These are phyloP conservation scores for Drosophila ficusphila DNA, from an alignment of 1,140 invertebrate species.

Conservation along the genomic window DNA sequence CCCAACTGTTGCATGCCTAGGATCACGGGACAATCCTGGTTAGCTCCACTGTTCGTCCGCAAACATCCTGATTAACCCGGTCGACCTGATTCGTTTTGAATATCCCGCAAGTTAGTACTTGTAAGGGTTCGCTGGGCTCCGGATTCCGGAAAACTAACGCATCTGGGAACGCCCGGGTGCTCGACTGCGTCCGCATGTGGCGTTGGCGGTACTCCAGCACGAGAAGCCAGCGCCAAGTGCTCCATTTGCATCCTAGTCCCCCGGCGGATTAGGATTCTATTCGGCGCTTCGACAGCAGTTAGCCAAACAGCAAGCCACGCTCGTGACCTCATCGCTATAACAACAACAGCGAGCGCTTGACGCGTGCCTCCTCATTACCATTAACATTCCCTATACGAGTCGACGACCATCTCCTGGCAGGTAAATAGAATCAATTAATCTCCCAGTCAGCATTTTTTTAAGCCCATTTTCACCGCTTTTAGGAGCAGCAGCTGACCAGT, in stretches of 20 bases:
- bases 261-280: not conserved
- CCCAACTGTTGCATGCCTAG: slow-evolving; percentile 11
- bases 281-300: slow-evolving; percentile 34
- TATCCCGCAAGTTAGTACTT: no score
- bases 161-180: slow-evolving; percentile 39
- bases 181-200: slow-evolving; percentile 62
- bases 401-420: slow-evolving; percentile 5
- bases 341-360: slow-evolving; percentile 16
- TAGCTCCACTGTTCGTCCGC: slow-evolving; percentile 12
- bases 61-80: not conserved
- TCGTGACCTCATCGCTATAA: slow-evolving; percentile 66
- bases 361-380: slow-evolving; percentile 1
- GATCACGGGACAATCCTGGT: not conserved
- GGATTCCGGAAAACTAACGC: not conserved
- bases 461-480: not conserved
- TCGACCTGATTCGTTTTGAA: no score
- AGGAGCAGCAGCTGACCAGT: not conserved
- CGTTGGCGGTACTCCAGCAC: slow-evolving; percentile 62
- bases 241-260: slow-evolving; percentile 44
- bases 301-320: not conserved
- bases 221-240: slow-evolving; percentile 13
- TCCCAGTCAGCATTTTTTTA: not conserved
- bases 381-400: slow-evolving; percentile 4
- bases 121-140: no score
- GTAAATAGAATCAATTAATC: not conserved